phyloP scores from a whole-genome alignment of 2,113 vertebrate genomes.

The Probosciger aterrimus region DNA sequence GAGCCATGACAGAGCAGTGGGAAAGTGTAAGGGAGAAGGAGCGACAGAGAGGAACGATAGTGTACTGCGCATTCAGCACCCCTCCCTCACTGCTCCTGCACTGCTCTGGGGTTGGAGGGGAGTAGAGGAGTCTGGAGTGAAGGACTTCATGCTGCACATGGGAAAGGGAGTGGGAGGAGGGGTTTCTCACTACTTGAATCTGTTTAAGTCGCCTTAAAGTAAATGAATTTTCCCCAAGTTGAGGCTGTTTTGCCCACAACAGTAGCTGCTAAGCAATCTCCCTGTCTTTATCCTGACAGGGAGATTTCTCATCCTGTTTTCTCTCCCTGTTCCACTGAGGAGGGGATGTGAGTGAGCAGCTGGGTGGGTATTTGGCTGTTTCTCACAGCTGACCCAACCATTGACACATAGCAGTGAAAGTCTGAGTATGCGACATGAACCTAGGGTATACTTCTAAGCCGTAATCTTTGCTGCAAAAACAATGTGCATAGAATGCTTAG shows the following conservation, averaged over 20 bases:
- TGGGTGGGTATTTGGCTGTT: background rate
- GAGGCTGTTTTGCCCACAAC: background rate
- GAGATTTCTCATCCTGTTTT: background rate
- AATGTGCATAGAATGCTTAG: background rate
- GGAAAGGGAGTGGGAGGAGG: background rate
- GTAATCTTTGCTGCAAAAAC: background rate
- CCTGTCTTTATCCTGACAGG: background rate
- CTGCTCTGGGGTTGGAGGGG: rapidly evolving
- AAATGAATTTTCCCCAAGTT: background rate
- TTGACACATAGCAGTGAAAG: background rate
- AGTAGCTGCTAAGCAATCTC: background rate
- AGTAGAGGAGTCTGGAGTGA: background rate
- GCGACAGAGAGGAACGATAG: rapidly evolving
- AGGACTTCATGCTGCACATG: background rate
- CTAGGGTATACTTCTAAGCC: background rate
- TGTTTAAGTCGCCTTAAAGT: background rate
- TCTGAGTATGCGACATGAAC: background rate
- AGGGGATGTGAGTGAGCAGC: background rate
- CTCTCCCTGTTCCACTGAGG: rapidly evolving
- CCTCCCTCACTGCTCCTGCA: rapidly evolving
- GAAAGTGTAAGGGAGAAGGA: background rate
- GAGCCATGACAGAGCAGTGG: background rate
- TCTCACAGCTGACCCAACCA: background rate
- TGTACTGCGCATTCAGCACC: rapidly evolving
- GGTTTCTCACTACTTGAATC: background rate